Evolutionary conservation across 2,888 invertebrate species (phyloP).

Genomic region (Coenonympha glycerion): DNA sequence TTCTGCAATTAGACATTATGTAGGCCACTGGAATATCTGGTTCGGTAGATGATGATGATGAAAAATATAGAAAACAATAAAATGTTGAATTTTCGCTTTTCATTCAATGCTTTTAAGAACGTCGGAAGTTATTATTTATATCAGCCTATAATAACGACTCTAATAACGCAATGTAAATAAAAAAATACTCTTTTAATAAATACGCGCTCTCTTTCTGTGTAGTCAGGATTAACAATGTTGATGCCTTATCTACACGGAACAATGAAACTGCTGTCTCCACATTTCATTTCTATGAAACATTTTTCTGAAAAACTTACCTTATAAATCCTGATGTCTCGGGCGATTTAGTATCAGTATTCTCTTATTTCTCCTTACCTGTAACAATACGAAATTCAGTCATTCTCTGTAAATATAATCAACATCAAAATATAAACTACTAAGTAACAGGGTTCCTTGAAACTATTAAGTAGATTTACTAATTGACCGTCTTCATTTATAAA

Average conservation of each 20-base stretch:
- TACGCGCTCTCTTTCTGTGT: neutral
- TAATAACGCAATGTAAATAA: neutral
- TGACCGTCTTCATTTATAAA: too few species aligned
- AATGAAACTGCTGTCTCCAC: constrained; percentile 9
- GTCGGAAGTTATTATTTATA: too few species aligned
- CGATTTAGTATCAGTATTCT: neutral
- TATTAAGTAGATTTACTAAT: too few species aligned
- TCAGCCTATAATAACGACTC: neutral
- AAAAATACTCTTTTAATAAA: constrained; percentile 7
- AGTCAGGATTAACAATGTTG: constrained; percentile 14
- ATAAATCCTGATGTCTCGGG: constrained; percentile 3
- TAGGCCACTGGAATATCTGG: too few species aligned
- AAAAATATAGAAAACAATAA: too few species aligned
- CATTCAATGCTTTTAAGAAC: too few species aligned
- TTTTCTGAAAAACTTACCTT: constrained; percentile 12
- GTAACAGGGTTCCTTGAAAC: too few species aligned
- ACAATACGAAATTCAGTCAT: neutral
- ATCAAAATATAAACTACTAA: too few species aligned
- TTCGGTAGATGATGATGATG: too few species aligned
- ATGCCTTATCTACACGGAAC: constrained; percentile 8
- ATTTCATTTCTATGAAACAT: constrained; percentile 8
- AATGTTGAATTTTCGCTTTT: too few species aligned
- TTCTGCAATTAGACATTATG: too few species aligned
- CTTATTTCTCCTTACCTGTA: constrained; percentile 9
- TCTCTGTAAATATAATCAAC: neutral